A percentile compares a stretch with the other conserved stretches of the same genome.
These are phyloP conservation scores for Hapalemur alaotrensis DNA, from an alignment of 2,797 vertebrate genomes.

Conservation along the genomic window DNA sequence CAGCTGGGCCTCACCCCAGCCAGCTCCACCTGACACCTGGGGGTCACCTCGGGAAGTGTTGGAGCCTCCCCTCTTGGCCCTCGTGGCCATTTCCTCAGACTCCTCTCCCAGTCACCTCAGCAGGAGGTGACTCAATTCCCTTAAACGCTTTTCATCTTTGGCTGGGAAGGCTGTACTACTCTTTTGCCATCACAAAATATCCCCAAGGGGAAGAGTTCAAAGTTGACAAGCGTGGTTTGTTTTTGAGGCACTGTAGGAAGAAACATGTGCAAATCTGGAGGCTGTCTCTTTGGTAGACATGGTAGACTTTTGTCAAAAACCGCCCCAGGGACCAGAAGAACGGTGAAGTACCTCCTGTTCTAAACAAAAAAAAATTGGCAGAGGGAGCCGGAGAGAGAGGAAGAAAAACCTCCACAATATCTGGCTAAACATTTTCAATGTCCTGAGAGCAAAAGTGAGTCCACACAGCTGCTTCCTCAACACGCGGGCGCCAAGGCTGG, in stretches of 20 bases:
- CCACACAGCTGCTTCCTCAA: not conserved
- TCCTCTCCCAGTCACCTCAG: not conserved
- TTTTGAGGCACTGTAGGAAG: not conserved
- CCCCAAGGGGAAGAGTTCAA: not conserved
- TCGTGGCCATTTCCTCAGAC: not conserved
- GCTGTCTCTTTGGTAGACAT: not conserved
- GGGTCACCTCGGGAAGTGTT: not conserved
- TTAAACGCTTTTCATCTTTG: not conserved
- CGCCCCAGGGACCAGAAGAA: not conserved
- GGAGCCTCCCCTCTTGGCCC: not conserved
- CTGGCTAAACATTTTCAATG: not conserved
- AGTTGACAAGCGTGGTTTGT: not conserved
- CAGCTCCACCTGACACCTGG: not conserved
- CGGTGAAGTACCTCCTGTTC: not conserved
- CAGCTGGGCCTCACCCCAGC: not conserved
- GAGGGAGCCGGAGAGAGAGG: not conserved
- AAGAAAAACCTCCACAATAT: not conserved
- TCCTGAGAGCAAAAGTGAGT: not conserved
- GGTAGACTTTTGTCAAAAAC: not conserved
- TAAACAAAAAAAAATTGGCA: not conserved
- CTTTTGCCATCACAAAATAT: not conserved
- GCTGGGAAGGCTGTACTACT: not conserved
- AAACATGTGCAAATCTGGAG: not conserved
- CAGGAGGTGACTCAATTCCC: not conserved
- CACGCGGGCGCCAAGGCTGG: not conserved